Evolutionary conservation across 2,797 vertebrate species (phyloP), one percentile per base, ranked within the genome.

Genomic region (Malurus leucopterus): DNA sequence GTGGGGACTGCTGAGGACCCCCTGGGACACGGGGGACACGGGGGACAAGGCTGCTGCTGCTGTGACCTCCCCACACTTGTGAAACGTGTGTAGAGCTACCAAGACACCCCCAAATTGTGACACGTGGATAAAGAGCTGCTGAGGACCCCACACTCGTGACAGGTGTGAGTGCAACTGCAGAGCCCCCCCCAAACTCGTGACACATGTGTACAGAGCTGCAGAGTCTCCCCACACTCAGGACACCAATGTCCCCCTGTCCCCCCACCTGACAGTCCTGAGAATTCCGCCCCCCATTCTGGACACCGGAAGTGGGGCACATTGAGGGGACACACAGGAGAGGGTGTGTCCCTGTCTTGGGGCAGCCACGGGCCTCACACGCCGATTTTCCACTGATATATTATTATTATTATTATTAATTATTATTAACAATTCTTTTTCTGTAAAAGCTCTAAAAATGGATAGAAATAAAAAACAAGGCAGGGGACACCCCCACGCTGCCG

Each of bases 361-460:
- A 83, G 26, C 38, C 40, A 13, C 23, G 5, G 21, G 43, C n/a
- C 26, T 64, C 47, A 46, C 68, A 8, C 43, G 0, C 8, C 13
- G 11, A 9, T 61, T 69, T 81, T 80, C 14, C 63, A 65, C 27
- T 24, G 57, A 93, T 86, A 91, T 91, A 91, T 93, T 91, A 88
- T 62, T 86, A 91, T 93, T 91, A 88, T 62, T 86, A 51, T 68
- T 51, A 59, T 19, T 59, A 24, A 67, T 50, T 74, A 29, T 34
- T 40, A 55, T 55, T 58, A 82, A 64, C 51, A 22, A 51, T 9
- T 32, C 32, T 43, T 72, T 46, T 38, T 64, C 43, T 89, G 86
- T 57, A 93, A 91, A 93, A 93, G 55, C 26, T 47, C 89, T 93
- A 91, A 68, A 93, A 93, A 86, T 2, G 1, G 55, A 40, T 59